Evolutionary conservation across 2,888 invertebrate species (phyloP), one percentile per base, ranked within the genome.

Genomic region (Cheilosia pagana): DNA sequence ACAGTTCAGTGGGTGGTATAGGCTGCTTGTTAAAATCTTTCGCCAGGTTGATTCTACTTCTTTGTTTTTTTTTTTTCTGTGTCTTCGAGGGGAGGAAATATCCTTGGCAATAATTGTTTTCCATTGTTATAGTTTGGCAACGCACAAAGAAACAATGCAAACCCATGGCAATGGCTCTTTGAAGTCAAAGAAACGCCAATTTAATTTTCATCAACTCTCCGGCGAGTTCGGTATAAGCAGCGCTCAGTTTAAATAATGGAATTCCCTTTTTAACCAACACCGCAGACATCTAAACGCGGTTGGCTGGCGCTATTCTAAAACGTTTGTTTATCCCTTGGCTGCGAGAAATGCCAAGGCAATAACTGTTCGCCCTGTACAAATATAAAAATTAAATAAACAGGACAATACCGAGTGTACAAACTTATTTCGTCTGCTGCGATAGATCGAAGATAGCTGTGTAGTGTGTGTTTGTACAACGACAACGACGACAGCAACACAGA

Each of bases 21-120:
- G 35, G 35, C 12, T 35, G 35, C 67, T 68, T 74, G 75, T 67
- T 81, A 75, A 62, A 74, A 74, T 81, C 74, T 81, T 60, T 75
- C 79, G 60, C 59, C 48, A 74, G 72, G 52, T 78, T 79, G 72
- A 65, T 19, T 19, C 5, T 1, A 23, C 10, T 81, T 75, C n/a
- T n/a, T n/a, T n/a, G n/a, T 57, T 35, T 57, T 50, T 43, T 52
- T 74, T 53, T 55, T n/a, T 3, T 48, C 14, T 0, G 39, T 75
- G 43, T 72, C 50, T 35, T 14, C 23, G 28, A 50, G 21, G 39
- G 28, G 28, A 7, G 10, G 23, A 23, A 67, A 59, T 65, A 72
- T 62, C 67, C 67, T 74, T 62, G 48, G 55, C 16, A 39, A 72
- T 55, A 75, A 76, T 74, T 74, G 62, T 50, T 48, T 62, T 68